Conservation (phyloP, 1,140 invertebrate species). For the Procambarus clarkii region DNA sequence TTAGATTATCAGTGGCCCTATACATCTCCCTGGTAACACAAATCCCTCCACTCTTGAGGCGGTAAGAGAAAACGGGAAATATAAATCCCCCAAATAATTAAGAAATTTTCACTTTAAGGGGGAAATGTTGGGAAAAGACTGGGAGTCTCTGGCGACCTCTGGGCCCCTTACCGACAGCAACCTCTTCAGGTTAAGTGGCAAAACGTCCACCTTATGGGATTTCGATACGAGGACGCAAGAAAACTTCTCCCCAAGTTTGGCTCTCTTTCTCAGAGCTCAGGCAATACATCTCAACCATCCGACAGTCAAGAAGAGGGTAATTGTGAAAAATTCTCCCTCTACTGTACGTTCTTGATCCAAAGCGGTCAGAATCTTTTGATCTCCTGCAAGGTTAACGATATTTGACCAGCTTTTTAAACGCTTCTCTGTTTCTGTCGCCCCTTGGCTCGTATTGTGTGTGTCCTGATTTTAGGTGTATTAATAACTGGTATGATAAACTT, state of each 20-base stretch:
- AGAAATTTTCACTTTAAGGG: background rate
- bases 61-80: no score
- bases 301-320: background rate
- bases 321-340: conserved; percentile 4
- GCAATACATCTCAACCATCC: background rate
- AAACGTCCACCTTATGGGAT: conserved; percentile 49
- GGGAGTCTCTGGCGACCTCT: background rate
- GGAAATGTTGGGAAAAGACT: background rate
- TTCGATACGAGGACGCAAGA: conserved; percentile 37
- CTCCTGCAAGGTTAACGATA: background rate
- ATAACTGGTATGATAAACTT: no score
- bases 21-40: no score
- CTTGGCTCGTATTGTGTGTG: background rate
- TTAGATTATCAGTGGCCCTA: no score
- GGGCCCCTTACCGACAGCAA: conserved; percentile 16
- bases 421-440: background rate
- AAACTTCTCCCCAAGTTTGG: background rate
- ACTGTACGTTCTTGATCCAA: background rate
- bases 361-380: background rate
- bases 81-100: no score
- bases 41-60: no score
- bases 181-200: conserved; percentile 51
- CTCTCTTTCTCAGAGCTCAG: background rate
- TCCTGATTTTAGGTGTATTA: background rate
- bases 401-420: background rate